Evolutionary conservation across 2,113 vertebrate species (phyloP), one percentile per base, ranked within the genome.

Genomic region (Gallinago media): DNA sequence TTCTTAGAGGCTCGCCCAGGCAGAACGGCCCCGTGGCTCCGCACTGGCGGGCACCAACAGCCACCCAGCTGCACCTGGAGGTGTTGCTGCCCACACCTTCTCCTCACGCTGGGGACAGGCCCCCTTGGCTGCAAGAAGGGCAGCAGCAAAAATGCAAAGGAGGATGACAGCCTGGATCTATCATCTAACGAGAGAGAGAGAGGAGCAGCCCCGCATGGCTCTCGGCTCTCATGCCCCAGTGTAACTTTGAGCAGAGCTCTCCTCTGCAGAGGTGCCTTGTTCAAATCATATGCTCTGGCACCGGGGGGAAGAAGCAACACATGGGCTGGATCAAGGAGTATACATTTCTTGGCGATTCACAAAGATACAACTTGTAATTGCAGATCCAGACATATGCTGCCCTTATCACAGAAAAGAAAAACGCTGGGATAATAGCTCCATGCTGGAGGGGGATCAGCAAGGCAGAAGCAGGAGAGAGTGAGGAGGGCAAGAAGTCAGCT

Each of bases 371-470:
- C 74, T 70, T 83, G 93, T 84, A 67, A 73, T 91, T 81, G 52
- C 85, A 85, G 94, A 93, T 95, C 74, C 92, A 94, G 92, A 93
- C 88, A 96, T 94, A 83, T 92, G 92, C 59, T 80, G 82, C 88
- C 90, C 90, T 94, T 95, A 74, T 50, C 88, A 70, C 82, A 71
- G 92, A 27, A 80, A 44, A 67, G 72, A 54, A 88, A 95, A 74
- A 77, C 31, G 65, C 72, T 76, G 2, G 55, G 63, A 52, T 85
- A 80, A 83, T 22, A 58, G 52, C 59, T 80, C 13, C 4, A 0
- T 61, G 91, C 76, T 78, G 87, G 65, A 91, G 47, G 12, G 46
- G 40, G 49, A 85, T 44, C 76, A 50, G 68, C 2, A 0, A 95
- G 72, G 80, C 63, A 65, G 54, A 62, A 79, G 58, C 29, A 83